These are phyloP conservation scores for Dromius quadrimaculatus DNA, from an alignment of 2,888 invertebrate species.

Conservation along the genomic window DNA sequence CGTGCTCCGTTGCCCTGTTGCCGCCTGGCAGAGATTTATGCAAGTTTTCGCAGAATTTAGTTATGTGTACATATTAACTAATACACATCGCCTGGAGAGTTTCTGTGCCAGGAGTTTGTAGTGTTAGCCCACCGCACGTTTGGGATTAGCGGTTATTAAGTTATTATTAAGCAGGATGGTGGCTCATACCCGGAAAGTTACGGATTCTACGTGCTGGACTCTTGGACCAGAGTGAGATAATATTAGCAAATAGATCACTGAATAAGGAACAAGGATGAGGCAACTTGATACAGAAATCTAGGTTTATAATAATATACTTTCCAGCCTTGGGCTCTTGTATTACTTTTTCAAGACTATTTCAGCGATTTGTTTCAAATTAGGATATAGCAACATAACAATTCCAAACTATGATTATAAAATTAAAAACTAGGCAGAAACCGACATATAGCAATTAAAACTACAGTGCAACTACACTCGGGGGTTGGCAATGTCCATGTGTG, in stretches of 20 bases:
- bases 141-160: constrained; percentile 36
- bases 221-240: too few relatives aligned
- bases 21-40: constrained; percentile 36
- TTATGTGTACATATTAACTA: constrained; percentile 41
- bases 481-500: constrained; percentile 1
- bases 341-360: too few relatives aligned
- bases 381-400: constrained; percentile 39
- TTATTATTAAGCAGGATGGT: constrained; percentile 17
- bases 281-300: too few relatives aligned
- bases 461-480: neutral
- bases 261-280: too few relatives aligned
- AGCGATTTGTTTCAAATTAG: too few relatives aligned
- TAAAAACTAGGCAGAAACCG: constrained; percentile 20
- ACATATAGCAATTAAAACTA: constrained; percentile 40
- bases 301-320: too few relatives aligned
- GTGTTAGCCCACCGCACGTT: neutral
- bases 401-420: constrained; percentile 31
- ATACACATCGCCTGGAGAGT: constrained; percentile 17
- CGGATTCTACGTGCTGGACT: too few relatives aligned
- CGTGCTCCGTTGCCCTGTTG: constrained; percentile 5
- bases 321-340: too few relatives aligned
- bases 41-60: constrained; percentile 47
- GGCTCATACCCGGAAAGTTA: constrained; percentile 6
- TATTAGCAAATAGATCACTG: too few relatives aligned
- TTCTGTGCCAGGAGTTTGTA: neutral